These are phyloP conservation scores for Paedocypris sp. DNA, from an alignment of 2,113 vertebrate genomes.

Conservation along the genomic window DNA sequence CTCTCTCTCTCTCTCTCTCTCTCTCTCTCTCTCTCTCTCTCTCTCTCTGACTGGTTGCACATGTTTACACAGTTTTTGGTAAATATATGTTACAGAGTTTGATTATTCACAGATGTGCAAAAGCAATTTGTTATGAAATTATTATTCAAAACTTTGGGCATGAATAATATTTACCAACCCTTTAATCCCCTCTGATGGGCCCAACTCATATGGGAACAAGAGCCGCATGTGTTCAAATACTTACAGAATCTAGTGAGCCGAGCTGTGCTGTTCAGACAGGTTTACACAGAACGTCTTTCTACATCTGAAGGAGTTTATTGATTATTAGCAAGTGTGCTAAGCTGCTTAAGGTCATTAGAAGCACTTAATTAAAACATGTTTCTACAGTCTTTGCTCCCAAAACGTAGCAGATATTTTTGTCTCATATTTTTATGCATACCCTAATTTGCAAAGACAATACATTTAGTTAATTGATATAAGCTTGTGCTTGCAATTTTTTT, in stretches of 20 bases:
- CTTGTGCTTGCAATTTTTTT: too few relatives aligned
- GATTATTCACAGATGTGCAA: too few relatives aligned
- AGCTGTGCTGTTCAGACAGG: constrained; percentile 7
- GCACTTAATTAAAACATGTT: constrained; percentile 98
- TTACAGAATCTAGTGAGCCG: constrained; percentile 3
- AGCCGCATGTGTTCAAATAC: constrained; percentile 21
- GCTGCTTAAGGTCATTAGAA: constrained; percentile 95
- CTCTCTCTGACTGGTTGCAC: too few relatives aligned
- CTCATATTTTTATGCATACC: too few relatives aligned
- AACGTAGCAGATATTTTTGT: too few relatives aligned
- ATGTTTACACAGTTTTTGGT: too few relatives aligned
- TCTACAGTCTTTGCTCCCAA: constrained; percentile 70
- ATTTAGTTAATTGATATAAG: too few relatives aligned
- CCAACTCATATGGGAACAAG: neutral
- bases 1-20: too few relatives aligned
- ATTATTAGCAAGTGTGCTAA: constrained; percentile 95
- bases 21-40: too few relatives aligned
- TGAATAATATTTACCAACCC: neutral
- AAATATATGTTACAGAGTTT: too few relatives aligned
- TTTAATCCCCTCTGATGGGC: neutral
- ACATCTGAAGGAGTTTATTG: constrained; percentile 78
- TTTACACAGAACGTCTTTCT: constrained; percentile 26
- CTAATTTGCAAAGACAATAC: too few relatives aligned
- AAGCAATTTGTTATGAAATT: neutral
- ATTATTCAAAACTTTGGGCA: neutral